phyloP scores from a whole-genome alignment of 2,888 invertebrate genomes.

The Apamea monoglypha region DNA sequence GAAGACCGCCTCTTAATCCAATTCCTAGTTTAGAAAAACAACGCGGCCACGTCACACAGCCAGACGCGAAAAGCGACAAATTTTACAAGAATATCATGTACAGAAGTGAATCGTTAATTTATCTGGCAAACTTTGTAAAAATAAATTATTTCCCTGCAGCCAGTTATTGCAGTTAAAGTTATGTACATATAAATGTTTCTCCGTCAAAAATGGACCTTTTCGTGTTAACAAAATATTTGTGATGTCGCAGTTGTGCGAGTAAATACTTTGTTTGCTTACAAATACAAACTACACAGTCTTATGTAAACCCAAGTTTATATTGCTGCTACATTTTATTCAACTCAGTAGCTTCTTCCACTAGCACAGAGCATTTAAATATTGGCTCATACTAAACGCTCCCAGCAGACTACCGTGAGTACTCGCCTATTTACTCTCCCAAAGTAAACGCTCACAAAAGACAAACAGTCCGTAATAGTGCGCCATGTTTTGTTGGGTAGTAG shows the following conservation, averaged over 20 bases:
- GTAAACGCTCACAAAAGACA: slow-evolving; percentile 34
- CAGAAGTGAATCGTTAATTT: neutral
- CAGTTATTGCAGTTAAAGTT: neutral
- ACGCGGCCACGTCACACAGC: neutral
- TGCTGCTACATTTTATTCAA: neutral
- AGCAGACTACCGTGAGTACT: slow-evolving; percentile 9
- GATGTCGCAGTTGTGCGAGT: neutral
- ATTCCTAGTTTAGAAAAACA: neutral
- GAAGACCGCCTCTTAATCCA: neutral
- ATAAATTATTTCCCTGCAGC: neutral
- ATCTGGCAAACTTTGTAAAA: no score
- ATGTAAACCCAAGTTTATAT: neutral
- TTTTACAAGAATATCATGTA: no score
- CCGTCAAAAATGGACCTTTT: neutral
- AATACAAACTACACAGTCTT: neutral
- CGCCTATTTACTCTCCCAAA: slow-evolving; percentile 22
- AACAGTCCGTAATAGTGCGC: slow-evolving; percentile 21
- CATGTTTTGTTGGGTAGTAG: slow-evolving; percentile 26
- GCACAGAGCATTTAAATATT: slow-evolving; percentile 25
- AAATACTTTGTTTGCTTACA: neutral
- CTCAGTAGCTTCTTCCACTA: neutral
- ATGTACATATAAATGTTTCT: neutral
- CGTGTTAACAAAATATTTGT: neutral
- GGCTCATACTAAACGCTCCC: slow-evolving; percentile 21
- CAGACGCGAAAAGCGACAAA: neutral